A percentile compares a stretch with the other conserved stretches of the same genome.
Conservation (phyloP, 2,113 vertebrate genomes). For the Bubo scandiacus region DNA sequence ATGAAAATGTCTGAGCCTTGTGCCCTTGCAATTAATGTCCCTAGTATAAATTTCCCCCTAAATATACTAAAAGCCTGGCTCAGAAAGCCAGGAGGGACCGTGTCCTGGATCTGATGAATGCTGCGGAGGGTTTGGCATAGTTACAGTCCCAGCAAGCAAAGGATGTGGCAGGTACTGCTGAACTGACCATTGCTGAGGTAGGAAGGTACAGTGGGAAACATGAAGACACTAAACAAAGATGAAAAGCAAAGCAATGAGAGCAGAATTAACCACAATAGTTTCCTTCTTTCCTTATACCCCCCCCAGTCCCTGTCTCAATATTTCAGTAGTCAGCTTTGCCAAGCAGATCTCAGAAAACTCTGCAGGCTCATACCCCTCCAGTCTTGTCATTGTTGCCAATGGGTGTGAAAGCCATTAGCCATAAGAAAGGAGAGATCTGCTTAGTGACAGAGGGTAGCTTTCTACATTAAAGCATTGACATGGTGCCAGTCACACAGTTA, state of each 20-base stretch:
- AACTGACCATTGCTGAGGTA: background rate
- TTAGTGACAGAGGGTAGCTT: constrained; percentile 64
- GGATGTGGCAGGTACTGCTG: background rate
- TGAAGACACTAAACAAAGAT: background rate
- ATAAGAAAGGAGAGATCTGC: constrained; percentile 65
- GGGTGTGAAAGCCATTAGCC: constrained; percentile 66
- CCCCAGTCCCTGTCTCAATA: background rate
- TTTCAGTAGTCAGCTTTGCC: background rate
- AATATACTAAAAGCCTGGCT: constrained; percentile 1
- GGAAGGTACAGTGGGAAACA: background rate
- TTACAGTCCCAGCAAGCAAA: background rate
- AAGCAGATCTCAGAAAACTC: background rate
- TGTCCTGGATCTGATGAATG: background rate
- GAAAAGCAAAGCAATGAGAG: background rate
- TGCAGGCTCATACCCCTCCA: background rate
- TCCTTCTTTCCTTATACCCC: background rate
- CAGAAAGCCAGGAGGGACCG: background rate
- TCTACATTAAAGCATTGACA: constrained; percentile 70
- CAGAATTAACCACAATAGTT: background rate
- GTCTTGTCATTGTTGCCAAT: constrained; percentile 35
- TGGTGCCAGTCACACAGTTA: constrained; percentile 72
- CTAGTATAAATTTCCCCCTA: constrained; percentile 2
- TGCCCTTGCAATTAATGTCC: background rate
- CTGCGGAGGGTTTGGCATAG: background rate
- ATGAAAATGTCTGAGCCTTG: background rate